phyloP scores from a whole-genome alignment of 2,888 invertebrate genomes.

The Perizoma flavofasciatum region DNA sequence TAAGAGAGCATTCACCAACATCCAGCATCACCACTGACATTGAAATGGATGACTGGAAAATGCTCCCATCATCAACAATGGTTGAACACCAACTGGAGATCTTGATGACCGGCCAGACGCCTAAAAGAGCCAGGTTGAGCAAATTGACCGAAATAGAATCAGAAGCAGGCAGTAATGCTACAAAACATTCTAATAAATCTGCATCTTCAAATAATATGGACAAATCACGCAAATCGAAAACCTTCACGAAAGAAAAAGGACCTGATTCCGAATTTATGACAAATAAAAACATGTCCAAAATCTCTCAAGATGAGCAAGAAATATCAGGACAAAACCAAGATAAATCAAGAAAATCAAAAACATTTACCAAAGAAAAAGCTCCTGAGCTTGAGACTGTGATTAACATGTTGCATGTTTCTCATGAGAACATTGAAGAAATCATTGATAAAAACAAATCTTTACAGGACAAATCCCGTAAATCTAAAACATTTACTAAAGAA shows the following conservation, averaged over 20 bases:
- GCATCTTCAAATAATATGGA: slow-evolving; percentile 36
- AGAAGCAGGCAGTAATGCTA: slow-evolving; percentile 35
- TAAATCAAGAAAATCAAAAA: slow-evolving; percentile 7
- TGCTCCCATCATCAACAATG: slow-evolving; percentile 76
- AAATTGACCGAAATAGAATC: slow-evolving; percentile 55
- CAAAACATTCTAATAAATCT: slow-evolving; percentile 45
- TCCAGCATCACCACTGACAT: slow-evolving; percentile 64
- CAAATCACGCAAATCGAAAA: slow-evolving; percentile 39
- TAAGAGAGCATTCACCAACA: slow-evolving; percentile 52
- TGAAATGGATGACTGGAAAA: slow-evolving; percentile 72
- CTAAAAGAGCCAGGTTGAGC: slow-evolving; percentile 57
- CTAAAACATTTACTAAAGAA: slow-evolving; percentile 23
- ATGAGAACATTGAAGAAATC: slow-evolving; percentile 2
- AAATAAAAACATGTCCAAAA: slow-evolving; percentile 7
- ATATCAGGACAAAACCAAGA: neutral
- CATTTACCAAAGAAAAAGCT: neutral
- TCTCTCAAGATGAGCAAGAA: slow-evolving; percentile 7
- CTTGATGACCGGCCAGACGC: slow-evolving; percentile 45
- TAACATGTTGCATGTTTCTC: slow-evolving; percentile 9
- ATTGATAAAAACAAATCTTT: neutral
- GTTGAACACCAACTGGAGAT: slow-evolving; percentile 64
- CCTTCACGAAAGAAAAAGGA: slow-evolving; percentile 26
- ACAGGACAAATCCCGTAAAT: slow-evolving; percentile 19
- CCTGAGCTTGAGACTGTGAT: neutral
- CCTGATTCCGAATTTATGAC: slow-evolving; percentile 3